Conservation (phyloP, 1,140 invertebrate genomes). For the Lamellibrachia luymesi region DNA sequence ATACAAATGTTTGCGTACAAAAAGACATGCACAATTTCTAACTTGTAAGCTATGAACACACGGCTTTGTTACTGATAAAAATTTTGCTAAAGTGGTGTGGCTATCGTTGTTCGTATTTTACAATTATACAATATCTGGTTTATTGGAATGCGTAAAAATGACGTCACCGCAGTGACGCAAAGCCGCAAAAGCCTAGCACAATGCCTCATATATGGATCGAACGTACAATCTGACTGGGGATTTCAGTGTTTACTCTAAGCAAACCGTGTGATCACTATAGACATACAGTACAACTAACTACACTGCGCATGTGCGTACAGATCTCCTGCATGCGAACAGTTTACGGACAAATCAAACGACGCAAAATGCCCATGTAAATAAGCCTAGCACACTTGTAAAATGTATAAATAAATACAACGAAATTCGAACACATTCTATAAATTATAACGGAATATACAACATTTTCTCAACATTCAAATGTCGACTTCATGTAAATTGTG, state of each 20-base stretch:
- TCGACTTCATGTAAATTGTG: slow-evolving; percentile 1
- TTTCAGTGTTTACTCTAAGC: background rate
- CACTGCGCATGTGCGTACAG: background rate
- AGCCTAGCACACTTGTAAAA: background rate
- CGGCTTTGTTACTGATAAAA: background rate
- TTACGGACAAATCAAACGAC: background rate
- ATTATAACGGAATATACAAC: slow-evolving; percentile 2
- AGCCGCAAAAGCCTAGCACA: background rate
- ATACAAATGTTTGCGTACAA: background rate
- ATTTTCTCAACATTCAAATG: background rate
- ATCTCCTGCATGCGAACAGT: background rate
- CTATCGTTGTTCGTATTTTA: background rate
- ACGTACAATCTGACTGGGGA: background rate
- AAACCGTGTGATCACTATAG: background rate
- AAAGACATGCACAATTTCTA: background rate
- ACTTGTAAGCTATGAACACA: background rate
- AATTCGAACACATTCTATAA: background rate
- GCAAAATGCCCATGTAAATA: background rate
- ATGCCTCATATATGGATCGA: background rate
- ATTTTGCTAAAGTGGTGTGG: background rate
- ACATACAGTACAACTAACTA: background rate
- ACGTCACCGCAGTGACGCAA: background rate
- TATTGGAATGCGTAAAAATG: background rate
- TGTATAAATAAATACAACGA: background rate
- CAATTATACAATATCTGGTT: background rate